Evolutionary conservation across 2,888 invertebrate genomes (phyloP).

Genomic region (Neocrepidodera transversa): DNA sequence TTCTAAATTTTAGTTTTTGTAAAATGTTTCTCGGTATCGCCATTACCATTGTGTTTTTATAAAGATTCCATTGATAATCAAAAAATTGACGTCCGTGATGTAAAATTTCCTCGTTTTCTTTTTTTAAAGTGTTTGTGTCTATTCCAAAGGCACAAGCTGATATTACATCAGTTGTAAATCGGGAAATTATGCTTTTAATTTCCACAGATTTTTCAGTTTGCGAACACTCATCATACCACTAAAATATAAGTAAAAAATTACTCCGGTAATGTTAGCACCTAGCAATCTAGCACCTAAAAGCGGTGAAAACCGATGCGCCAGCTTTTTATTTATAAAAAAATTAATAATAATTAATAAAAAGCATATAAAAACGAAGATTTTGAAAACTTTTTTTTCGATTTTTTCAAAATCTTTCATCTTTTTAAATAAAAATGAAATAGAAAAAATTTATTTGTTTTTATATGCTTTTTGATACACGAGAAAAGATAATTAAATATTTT

Average conservation of each 20-base stretch:
- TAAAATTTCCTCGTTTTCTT: slow-evolving; percentile 61
- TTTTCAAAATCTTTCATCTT: too few species aligned
- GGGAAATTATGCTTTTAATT: slow-evolving; percentile 28
- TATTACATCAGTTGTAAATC: slow-evolving; percentile 67
- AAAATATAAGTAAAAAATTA: background rate
- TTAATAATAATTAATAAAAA: too few species aligned
- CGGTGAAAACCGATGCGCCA: too few species aligned
- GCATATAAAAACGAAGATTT: too few species aligned
- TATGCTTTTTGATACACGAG: too few species aligned
- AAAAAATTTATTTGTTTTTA: too few species aligned
- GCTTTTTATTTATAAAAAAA: too few species aligned
- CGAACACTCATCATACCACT: slow-evolving; percentile 27
- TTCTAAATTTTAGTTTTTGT: slow-evolving; percentile 41
- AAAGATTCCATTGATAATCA: slow-evolving; percentile 43
- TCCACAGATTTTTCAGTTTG: slow-evolving; percentile 21
- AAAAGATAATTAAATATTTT: too few species aligned
- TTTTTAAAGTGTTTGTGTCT: slow-evolving; percentile 64
- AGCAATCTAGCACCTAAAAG: too few species aligned
- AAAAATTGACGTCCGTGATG: slow-evolving; percentile 43
- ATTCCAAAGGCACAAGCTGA: slow-evolving; percentile 67
- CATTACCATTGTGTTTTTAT: slow-evolving; percentile 40
- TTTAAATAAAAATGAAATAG: too few species aligned
- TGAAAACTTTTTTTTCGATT: too few species aligned
- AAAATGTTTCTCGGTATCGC: slow-evolving; percentile 41
- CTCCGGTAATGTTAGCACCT: too few species aligned